Percentiles rank a stretch among this genome's conserved stretches.
Conservation (phyloP, 1,140 invertebrate genomes). For the Drosophila orena region DNA sequence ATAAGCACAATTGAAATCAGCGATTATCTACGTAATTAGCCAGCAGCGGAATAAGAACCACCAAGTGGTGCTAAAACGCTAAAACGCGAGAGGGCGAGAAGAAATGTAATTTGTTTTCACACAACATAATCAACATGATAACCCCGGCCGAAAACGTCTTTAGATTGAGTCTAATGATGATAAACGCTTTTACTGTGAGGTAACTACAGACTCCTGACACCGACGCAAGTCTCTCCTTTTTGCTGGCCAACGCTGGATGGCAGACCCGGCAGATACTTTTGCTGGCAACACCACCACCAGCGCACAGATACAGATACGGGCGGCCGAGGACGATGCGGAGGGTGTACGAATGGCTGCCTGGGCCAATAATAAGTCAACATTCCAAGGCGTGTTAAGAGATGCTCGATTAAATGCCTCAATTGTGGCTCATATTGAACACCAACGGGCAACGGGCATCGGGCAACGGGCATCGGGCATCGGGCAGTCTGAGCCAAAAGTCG, state of each 20-base stretch:
- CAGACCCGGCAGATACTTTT: slow-evolving; percentile 23
- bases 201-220: slow-evolving; percentile 82
- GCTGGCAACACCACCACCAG: slow-evolving; percentile 17
- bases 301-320: slow-evolving; percentile 30
- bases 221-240: slow-evolving; percentile 49
- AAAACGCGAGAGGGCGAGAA: slow-evolving; percentile 56
- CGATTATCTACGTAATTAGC: slow-evolving; percentile 73
- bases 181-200: slow-evolving; percentile 84
- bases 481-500: slow-evolving; percentile 39
- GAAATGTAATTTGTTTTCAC: slow-evolving; percentile 85
- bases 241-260: neutral
- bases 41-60: slow-evolving; percentile 50
- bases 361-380: slow-evolving; percentile 83
- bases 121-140: slow-evolving; percentile 85
- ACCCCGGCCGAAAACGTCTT: slow-evolving; percentile 82
- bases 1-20: slow-evolving; percentile 76
- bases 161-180: slow-evolving; percentile 85
- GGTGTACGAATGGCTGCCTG: slow-evolving; percentile 39
- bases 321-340: neutral
- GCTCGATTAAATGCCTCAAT: slow-evolving; percentile 84
- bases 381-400: slow-evolving; percentile 83
- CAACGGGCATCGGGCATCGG: slow-evolving; percentile 55
- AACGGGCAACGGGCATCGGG: slow-evolving; percentile 52
- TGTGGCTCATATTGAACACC: slow-evolving; percentile 83
- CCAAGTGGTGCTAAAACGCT: slow-evolving; percentile 74